Evolutionary conservation across 2,113 vertebrate species (phyloP), one percentile per base, ranked within the genome.

Genomic region (Cyprinodon variegatus): DNA sequence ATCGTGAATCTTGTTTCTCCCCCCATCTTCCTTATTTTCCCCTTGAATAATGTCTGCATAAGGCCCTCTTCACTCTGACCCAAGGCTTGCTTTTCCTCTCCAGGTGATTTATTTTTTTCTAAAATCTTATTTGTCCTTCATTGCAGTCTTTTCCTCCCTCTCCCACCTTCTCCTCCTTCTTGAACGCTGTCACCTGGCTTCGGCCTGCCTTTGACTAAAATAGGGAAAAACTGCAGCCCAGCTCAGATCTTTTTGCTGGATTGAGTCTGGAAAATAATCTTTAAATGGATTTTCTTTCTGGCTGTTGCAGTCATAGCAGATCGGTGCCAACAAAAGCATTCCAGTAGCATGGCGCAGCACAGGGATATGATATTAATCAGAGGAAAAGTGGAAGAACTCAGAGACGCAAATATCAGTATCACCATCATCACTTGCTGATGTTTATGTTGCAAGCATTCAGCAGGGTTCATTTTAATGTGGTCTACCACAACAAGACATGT

Each of bases 301-400:
- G 83, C 89, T 81, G 79, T 78, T 68, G 77, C 66, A 72, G 68
- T 89, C 86, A 88, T 68, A 81, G 85, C 57, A 50, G 70, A 64
- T 36, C 39, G 5, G 76, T 89, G 94, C 94, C 94, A 94, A 94
- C 86, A 87, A 80, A 92, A 93, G 89, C 92, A 93, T 92, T 92
- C 92, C 90, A 83, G 72, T 37, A 81, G 83, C 77, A 67, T 73
- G 80, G 82, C 81, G 9, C 89, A 71, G 84, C 80, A 85, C 84
- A 84, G 86, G 89, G 38, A 89, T 91, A 83, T 81, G 91, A 91
- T 90, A 71, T 71, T 88, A 90, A 91, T 93, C 91, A 90, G 74
- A 84, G 81, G 79, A 88, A 72, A 82, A 76, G 85, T 87, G 90
- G 90, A 90, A 93, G 91, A 91, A 88, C 75, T 90, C 81, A 22